Base-by-base conservation (phyloP, 1,140 invertebrate species). In the Drosophila bifasciata region DNA sequence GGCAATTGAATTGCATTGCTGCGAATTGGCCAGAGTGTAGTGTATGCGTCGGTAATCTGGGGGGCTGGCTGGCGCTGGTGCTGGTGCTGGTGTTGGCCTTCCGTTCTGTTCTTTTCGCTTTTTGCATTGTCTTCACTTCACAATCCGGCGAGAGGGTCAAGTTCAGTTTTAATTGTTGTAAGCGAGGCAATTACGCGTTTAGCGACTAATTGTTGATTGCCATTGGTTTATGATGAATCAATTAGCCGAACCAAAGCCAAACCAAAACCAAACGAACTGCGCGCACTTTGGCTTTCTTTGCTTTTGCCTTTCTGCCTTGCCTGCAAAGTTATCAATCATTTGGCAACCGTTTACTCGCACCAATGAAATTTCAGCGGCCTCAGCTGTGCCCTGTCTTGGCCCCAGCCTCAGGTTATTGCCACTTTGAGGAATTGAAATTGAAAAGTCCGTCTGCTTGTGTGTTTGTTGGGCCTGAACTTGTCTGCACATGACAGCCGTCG, bases 181-280 rank as follows among this genome's bases (percentile, higher is more conserved):
- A 85, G 55, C 77, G 45, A 55, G 67, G 70, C 69, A 88, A 85
- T 85, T 88, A 85, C 60, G 63, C 11, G 32, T 36, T 13, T 13
- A 32, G 53, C 53, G 63, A 53, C 60, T 85, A 85, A 85, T 85
- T 85, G 73, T 49, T 61, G 72, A 80, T 74, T 85, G 81, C 81
- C 81, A 85, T 85, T 85, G 83, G 88, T 85, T 85, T 85, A 81
- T 79, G 60, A 39, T 55, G 73, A 76, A 80, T 74, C 79, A 85
- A 85, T 85, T 86, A 85, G 61, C 68, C 71, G 13, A 36, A 36
- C 11, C 11, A 3, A 36, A 85, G 61, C 68, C 71, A 36, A 36
- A 36, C 11, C 11, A 3, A 36, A 36, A 13, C 32, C 32, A 78
- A 86, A 81, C 62, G 78, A 77, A 73, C 88, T 85, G 81, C 73